Evolutionary conservation across 1,140 invertebrate species (phyloP), one percentile per base, ranked within the genome.

Genomic region (Macrobrachium rosenbergii): DNA sequence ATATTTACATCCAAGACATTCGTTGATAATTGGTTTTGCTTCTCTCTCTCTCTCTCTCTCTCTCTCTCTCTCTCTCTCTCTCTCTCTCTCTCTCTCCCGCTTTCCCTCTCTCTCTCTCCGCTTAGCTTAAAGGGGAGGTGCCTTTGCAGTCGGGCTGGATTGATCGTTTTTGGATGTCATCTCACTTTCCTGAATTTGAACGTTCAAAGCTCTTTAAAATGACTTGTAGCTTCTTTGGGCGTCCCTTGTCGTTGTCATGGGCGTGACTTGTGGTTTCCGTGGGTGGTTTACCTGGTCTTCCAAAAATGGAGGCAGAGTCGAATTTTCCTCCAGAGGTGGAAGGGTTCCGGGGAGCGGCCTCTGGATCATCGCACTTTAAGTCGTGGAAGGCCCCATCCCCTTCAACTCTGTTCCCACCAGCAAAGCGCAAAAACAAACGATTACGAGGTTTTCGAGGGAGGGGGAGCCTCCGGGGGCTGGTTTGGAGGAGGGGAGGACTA

Each of bases 341-440:
- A 78, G 45, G 77, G 23, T 37, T 23, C 59, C 77, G 21, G 21
- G 21, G 52, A 58, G 23, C 63, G 52, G 8, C 77, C 60, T 64
- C 43, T 62, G 63, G 81, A 75, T 80, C 73, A 69, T 82, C 63
- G 19, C 81, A 21, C 87, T 88, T 88, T 88, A 88, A 88, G 87
- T 67, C 43, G 45, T 80, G 87, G 64, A 80, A 79, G 77, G 75
- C 77, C 37, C 82, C 67, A 88, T 88, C 87, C 87, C 82, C 87
- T 88, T 88, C 75, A 88, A 88, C 60, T 88, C 59, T 88, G 87
- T 88, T 88, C 82, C 81, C 80, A 79, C 81, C 82, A 77, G 75
- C 67, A 80, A 78, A 88, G 81, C 82, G 87, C 81, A 83, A 88
- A 88, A 88, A 88, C 81, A 83, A 88, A 88, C 82, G 87, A 80